phyloP scores from a whole-genome alignment of 2,888 invertebrate genomes.

The Saturnia japonica region DNA sequence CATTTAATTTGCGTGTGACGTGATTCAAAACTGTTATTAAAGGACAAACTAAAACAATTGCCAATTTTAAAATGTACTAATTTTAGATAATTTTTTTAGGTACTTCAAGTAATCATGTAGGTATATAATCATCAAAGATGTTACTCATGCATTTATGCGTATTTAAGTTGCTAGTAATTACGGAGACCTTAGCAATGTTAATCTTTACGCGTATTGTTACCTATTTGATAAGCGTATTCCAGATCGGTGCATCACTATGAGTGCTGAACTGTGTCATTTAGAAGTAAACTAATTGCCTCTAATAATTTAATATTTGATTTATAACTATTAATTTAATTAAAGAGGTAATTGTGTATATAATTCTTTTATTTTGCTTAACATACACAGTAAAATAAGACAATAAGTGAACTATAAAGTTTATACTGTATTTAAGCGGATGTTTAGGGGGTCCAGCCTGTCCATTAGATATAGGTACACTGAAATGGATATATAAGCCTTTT shows the following conservation, averaged over 20 bases:
- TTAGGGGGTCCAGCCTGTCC: no score
- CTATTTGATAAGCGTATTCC: slow-evolving; percentile 4
- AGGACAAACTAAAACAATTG: neutral
- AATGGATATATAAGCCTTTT: no score
- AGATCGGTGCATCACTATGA: slow-evolving; percentile 11
- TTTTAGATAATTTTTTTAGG: neutral
- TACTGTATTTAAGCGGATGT: no score
- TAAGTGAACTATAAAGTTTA: neutral
- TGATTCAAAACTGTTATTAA: no score
- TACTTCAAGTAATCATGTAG: neutral
- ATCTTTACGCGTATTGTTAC: slow-evolving; percentile 18
- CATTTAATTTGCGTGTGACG: no score
- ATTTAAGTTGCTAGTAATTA: slow-evolving; percentile 3
- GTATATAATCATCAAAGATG: neutral
- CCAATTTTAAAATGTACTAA: neutral
- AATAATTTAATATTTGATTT: neutral
- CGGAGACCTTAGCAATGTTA: slow-evolving; percentile 17
- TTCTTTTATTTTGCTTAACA: no score
- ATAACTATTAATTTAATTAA: neutral
- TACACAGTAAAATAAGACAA: neutral
- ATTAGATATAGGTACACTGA: no score
- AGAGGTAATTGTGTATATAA: no score
- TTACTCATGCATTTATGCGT: neutral
- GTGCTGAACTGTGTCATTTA: slow-evolving; percentile 8
- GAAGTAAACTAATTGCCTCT: neutral